Percentiles rank a stretch among this genome's conserved stretches.
Evolutionary conservation across 1,140 invertebrate species (phyloP).

Genomic region (Drosophila repleta): DNA sequence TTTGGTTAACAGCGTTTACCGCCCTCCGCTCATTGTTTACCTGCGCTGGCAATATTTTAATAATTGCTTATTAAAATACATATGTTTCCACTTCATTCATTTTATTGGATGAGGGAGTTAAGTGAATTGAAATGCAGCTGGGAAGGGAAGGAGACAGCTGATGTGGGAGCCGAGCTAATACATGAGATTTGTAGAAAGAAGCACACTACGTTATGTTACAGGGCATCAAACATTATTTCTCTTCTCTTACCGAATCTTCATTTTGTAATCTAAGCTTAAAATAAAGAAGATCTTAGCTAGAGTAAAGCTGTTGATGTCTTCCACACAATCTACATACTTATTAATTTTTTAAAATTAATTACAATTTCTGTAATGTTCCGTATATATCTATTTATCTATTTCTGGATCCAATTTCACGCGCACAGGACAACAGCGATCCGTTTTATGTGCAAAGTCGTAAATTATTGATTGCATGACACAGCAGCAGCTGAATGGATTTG

Average conservation of each 20-base stretch:
- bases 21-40: constrained; percentile 24
- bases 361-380: no score
- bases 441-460: constrained; percentile 21
- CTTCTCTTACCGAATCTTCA: no score
- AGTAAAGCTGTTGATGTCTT: no score
- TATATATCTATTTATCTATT: not conserved
- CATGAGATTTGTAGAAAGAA: no score
- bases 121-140: constrained; percentile 6
- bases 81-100: constrained; percentile 18
- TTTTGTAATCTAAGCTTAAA: no score
- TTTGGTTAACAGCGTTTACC: constrained; percentile 48
- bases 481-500: not conserved
- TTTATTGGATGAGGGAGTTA: not conserved
- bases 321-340: no score
- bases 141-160: no score
- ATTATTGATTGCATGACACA: constrained; percentile 22
- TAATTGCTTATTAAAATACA: constrained; percentile 45
- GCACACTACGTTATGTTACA: no score
- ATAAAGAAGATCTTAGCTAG: no score
- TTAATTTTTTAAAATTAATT: no score
- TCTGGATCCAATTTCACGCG: not conserved
- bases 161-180: no score
- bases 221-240: no score
- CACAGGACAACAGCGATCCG: not conserved
- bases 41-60: constrained; percentile 33